Conservation (phyloP, 2,888 invertebrate genomes). For the Zelleria hepariella region DNA sequence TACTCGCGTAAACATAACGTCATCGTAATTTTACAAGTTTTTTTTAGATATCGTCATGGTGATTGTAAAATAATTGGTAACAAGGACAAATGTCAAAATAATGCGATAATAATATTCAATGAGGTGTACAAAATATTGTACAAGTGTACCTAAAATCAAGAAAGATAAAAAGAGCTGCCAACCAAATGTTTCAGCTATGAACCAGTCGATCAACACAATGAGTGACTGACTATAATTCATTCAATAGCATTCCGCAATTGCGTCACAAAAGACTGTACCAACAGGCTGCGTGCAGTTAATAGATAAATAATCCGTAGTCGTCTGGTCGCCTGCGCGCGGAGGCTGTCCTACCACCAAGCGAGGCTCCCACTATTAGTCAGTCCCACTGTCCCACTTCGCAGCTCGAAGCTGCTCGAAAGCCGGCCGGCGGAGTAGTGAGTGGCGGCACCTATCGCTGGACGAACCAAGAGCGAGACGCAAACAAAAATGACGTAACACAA, state of each 20-base stretch:
- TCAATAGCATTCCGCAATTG: too few relatives aligned
- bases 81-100: too few relatives aligned
- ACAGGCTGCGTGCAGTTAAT: not conserved
- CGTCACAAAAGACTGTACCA: not conserved
- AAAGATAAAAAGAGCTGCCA: too few relatives aligned
- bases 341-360: slow-evolving; percentile 22
- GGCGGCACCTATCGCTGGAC: not conserved
- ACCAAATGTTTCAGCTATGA: too few relatives aligned
- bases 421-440: not conserved
- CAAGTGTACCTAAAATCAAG: too few relatives aligned
- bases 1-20: too few relatives aligned
- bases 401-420: not conserved
- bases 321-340: slow-evolving; percentile 7
- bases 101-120: too few relatives aligned
- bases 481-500: slow-evolving; percentile 16
- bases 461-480: not conserved
- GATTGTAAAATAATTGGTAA: too few relatives aligned
- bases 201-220: not conserved
- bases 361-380: slow-evolving; percentile 25
- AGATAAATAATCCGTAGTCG: not conserved
- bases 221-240: not conserved
- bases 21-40: too few relatives aligned
- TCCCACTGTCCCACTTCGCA: not conserved
- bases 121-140: too few relatives aligned
- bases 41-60: too few relatives aligned